Base-by-base conservation (phyloP, 1,140 invertebrate species). In the Drosophila nasuta region DNA sequence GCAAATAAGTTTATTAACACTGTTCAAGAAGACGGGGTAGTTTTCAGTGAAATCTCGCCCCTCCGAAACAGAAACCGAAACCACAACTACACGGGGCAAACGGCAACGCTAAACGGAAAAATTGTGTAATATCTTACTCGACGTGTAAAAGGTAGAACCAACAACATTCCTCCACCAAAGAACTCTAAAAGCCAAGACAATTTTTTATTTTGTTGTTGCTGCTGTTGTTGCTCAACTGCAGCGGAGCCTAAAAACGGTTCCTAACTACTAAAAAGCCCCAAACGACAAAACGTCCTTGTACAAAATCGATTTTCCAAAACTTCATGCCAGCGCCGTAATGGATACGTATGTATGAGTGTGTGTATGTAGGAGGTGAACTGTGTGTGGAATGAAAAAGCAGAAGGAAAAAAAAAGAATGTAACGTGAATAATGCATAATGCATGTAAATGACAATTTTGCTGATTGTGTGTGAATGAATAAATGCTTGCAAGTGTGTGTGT, bases 221-320 rank as follows among this genome's bases (percentile, higher is more conserved):
- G 60, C 51, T 58, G 45, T 41, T 63, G 5, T 68, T 74, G 60
- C 49, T 67, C 25, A 45, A 78, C 63, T 81, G 80, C 76, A 89
- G 62, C 64, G 11, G 35, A 49, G 48, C 68, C 62, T 46, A 81
- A 11, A 68, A 59, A 49, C 30, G 7, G 20, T 41, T 48, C 62
- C 78, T 59, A 76, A 65, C 48, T 58, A 65, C 48, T 58, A 70
- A 65, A 72, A 75, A 57, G 45, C 33, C 2, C 2, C 45, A 46
- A 62, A 67, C 70, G 82, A 70, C 74, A 87, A 25, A 25, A 91
- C 81, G 90, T 91, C 90, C 90, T 91, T 91, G 90, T 91, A 80
- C 72, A 76, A 78, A 88, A 91, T 91, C 90, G 90, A 91, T 91
- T 91, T 91, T 91, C 70, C 85, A 91, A 85, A 86, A 91, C 87